These are phyloP conservation scores for Scleropages formosus DNA, from an alignment of 2,797 vertebrate species.

Conservation along the genomic window DNA sequence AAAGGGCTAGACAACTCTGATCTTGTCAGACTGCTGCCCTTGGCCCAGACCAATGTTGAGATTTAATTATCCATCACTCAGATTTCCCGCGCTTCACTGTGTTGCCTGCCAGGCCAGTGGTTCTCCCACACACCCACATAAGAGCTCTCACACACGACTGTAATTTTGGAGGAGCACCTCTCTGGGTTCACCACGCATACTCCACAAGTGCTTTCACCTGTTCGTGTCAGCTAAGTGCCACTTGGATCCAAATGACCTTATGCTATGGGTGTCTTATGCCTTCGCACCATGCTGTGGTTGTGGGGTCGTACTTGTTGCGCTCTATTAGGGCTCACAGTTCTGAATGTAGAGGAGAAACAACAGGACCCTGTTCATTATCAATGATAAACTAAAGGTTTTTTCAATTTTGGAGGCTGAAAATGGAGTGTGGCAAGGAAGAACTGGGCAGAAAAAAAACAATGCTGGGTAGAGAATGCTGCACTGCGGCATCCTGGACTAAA, in stretches of 20 bases:
- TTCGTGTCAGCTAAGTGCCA: too few relatives aligned
- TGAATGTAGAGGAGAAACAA: too few relatives aligned
- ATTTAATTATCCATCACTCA: conserved; percentile 29
- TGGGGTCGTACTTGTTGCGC: background rate
- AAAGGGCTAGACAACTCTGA: background rate
- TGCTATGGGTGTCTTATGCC: background rate
- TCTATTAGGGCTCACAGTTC: background rate
- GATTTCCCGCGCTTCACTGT: conserved; percentile 12
- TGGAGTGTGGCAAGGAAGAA: too few relatives aligned
- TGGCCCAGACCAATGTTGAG: background rate
- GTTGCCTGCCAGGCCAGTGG: background rate
- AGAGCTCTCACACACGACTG: background rate
- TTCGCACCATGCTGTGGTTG: background rate
- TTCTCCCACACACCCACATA: background rate
- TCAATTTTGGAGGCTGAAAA: too few relatives aligned
- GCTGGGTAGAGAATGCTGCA: too few relatives aligned
- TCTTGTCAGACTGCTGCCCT: conserved; percentile 11
- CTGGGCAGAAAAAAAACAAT: too few relatives aligned
- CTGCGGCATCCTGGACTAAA: too few relatives aligned
- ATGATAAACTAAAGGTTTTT: too few relatives aligned
- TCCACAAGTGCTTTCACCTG: background rate
- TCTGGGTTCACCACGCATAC: background rate
- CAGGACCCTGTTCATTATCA: too few relatives aligned
- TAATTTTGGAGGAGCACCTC: background rate
- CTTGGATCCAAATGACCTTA: too few relatives aligned